Base-by-base conservation (phyloP, 2,888 invertebrate genomes). In the Ophonus ardosiacus region DNA sequence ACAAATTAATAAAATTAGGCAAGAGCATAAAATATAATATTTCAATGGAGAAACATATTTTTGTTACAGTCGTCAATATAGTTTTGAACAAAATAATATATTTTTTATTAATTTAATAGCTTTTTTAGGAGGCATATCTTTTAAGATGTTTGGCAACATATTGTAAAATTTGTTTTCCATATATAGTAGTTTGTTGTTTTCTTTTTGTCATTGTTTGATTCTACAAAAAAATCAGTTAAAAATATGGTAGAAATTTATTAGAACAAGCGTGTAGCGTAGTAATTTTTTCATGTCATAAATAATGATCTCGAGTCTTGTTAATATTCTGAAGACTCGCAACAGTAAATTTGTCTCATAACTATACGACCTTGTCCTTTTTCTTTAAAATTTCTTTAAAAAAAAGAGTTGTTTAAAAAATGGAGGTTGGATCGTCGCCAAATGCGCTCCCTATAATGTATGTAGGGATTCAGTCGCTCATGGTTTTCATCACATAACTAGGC, bases 401-500 rank as follows among this genome's bases (percentile, higher is more conserved):
- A 81, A 80, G 59, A 80, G 59, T 80, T 15, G 2, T 80, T 61
- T 80, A 80, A 80, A 80, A 80, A 63, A 81, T 65, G 63, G 43
- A 17, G 13, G 61, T 65, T 81, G 81, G 81, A 38, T 21, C 61
- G 40, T 4, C 10, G 57, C 81, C 81, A 81, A 81, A 81, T 81
- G n/a, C 63, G 63, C 81, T 40, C 81, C 43, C 81, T 81, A 81
- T 65, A n/a, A n/a, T 80, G 79, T 80, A 80, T 80, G 79, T 80
- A 80, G 38, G 79, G 31, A 80, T 63, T 65, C 40, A 38, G 51
- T 81, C 63, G 40, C 65, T 63, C 63, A 63, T 81, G 81, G 21
- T 65, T 81, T 65, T 61, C 61, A 81, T 81, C 81, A 81, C 61
- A 61, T 63, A 81, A 81, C 81, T 81, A 51, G 81, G 21, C 18